Base-by-base conservation (phyloP, 2,888 invertebrate species). In the Diadromus collaris region DNA sequence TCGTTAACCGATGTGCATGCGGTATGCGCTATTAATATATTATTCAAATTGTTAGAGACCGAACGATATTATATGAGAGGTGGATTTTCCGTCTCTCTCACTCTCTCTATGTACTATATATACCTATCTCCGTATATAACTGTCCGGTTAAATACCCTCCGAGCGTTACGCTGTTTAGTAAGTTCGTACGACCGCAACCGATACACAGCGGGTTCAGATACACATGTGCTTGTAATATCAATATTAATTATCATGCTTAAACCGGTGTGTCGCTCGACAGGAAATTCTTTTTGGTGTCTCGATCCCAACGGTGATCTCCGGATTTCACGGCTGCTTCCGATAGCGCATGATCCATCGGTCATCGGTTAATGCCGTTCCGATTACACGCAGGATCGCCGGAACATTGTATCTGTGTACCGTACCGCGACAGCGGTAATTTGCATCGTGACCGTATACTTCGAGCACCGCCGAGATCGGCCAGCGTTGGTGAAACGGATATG, bases 11-110 rank as follows among this genome's bases (percentile, higher is more conserved):
- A 56, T 56, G 54, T 56, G 54, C 61, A 54, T 61, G 67, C 68
- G 41, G 65, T 70, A 63, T 70, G 69, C 65, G 70, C 70, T 74
- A 78, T 78, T 74, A 74, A 78, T 79, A 75, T 79, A 79, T 79
- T 79, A 79, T 79, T 79, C 75, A 71, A 75, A 75, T 75, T 79
- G 61, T 71, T 73, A 73, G 73, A 73, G 68, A 41, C 38, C 68
- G 21, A 32, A 27, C 44, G 58, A 65, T 58, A 65, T 73, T 65
- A 74, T 60, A 41, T 56, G 54, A 41, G 65, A 69, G 74, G 46
- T 70, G 70, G 44, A 61, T 61, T 69, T 6, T 34, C 6, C 16
- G 6, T 41, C 27, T 64, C 34, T 19, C 7, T 46, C 46, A 10
- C 44, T 44, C 29, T 58, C 29, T 34, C 48, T 38, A 24, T 29